phyloP scores from a whole-genome alignment of 2,113 vertebrate genomes.

The Lanius collurio region DNA sequence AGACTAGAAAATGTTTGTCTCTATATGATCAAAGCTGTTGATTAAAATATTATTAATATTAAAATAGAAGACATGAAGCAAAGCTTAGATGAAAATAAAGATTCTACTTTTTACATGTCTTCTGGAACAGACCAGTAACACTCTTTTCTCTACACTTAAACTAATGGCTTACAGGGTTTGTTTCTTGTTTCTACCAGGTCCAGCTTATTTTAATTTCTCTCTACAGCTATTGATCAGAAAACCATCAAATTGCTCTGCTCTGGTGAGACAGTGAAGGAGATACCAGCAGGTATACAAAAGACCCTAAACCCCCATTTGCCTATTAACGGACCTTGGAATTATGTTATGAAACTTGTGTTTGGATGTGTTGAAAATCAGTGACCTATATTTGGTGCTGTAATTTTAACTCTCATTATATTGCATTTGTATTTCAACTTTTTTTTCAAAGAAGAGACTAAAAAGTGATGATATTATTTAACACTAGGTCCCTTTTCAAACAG shows the following conservation, averaged over 20 bases:
- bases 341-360: not conserved
- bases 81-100: not conserved
- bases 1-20: not conserved
- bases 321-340: not conserved
- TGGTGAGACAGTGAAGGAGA: not conserved
- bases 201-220: not conserved
- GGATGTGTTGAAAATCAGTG: not conserved
- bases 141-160: not conserved
- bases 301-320: not conserved
- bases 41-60: not conserved
- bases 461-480: not conserved
- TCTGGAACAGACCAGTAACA: not conserved
- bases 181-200: not conserved
- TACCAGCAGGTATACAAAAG: not conserved
- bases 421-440: not conserved
- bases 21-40: not conserved
- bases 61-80: not conserved
- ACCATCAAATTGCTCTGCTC: not conserved
- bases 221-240: not conserved
- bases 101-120: not conserved
- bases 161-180: not conserved
- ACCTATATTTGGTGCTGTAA: not conserved
- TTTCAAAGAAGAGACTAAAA: not conserved
- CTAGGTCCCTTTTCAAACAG: not conserved
- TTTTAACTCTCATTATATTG: not conserved